Conservation (phyloP, 2,888 invertebrate genomes). For the Melanophora roralis region DNA sequence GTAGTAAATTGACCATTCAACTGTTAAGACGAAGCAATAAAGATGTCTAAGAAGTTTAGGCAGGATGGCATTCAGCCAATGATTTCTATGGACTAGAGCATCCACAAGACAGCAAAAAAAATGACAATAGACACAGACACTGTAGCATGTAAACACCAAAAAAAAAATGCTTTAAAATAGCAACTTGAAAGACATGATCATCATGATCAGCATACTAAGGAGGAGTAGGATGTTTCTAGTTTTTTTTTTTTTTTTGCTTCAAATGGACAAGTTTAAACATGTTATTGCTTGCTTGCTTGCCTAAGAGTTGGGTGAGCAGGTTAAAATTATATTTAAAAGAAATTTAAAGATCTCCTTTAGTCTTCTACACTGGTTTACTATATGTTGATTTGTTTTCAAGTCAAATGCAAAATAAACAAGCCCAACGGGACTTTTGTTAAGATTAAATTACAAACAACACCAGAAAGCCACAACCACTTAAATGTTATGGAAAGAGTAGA, state of each 20-base stretch:
- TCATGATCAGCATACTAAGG: constrained; percentile 3
- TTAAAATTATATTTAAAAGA: constrained; percentile 39
- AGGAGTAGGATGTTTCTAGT: constrained; percentile 32
- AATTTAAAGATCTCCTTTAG: constrained; percentile 24
- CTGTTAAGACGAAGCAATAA: constrained; percentile 62
- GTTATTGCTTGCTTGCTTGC: too few relatives aligned
- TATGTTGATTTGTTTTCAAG: neutral
- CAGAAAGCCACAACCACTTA: constrained; percentile 25
- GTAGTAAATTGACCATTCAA: constrained; percentile 63
- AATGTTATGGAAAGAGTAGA: neutral
- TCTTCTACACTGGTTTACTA: neutral
- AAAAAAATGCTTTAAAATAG: neutral
- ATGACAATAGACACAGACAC: neutral
- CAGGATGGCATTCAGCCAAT: neutral
- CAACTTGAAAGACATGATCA: neutral
- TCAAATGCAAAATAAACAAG: constrained; percentile 36
- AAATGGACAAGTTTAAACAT: constrained; percentile 7
- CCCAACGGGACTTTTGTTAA: constrained; percentile 48
- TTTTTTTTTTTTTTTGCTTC: neutral
- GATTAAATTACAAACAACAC: constrained; percentile 33
- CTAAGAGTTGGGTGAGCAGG: constrained; percentile 36
- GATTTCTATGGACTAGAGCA: neutral
- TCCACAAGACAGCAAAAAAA: neutral
- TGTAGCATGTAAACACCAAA: neutral
- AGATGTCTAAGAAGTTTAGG: constrained; percentile 55